A percentile compares a stretch with the other conserved stretches of the same genome.
Conservation (phyloP, 2,888 invertebrate species). For the Oxystoma pomonae region DNA sequence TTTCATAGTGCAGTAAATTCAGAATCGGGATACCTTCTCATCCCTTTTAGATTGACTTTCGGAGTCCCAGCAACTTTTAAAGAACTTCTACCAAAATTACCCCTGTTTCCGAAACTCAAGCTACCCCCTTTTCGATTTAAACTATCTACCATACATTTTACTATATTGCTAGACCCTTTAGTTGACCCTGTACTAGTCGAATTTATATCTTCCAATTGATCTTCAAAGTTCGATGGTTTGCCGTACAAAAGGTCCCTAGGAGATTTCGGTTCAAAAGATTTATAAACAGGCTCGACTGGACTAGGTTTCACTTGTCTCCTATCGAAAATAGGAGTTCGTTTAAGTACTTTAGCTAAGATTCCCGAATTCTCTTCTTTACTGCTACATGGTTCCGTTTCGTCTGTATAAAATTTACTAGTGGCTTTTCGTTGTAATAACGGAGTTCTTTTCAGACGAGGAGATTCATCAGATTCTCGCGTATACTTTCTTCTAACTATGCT, state of each 20-base stretch:
- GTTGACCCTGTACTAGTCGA: constrained; percentile 11
- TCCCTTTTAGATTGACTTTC: constrained; percentile 31
- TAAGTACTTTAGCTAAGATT: constrained; percentile 22
- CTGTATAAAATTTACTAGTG: constrained; percentile 4
- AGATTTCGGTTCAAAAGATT: background rate
- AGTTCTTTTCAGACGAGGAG: constrained; percentile 26
- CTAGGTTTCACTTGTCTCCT: constrained; percentile 15
- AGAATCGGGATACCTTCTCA: constrained; percentile 24
- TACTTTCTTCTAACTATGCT: constrained; percentile 28
- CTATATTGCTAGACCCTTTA: constrained; percentile 33
- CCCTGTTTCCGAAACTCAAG: constrained; percentile 36
- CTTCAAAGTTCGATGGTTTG: background rate
- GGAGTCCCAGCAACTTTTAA: constrained; percentile 40
- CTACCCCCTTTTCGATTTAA: constrained; percentile 42
- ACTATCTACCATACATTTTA: constrained; percentile 44
- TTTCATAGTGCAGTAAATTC: constrained; percentile 31
- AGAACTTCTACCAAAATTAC: constrained; percentile 42
- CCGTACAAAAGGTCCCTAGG: background rate
- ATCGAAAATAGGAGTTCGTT: constrained; percentile 22
- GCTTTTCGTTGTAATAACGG: constrained; percentile 29
- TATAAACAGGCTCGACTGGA: background rate
- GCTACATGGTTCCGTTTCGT: background rate
- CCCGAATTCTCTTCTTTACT: constrained; percentile 15
- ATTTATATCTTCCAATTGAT: background rate
- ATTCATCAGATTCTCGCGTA: constrained; percentile 27